Evolutionary conservation across 2,888 invertebrate species (phyloP), one percentile per base, ranked within the genome.

Genomic region (Melitaea athalia): DNA sequence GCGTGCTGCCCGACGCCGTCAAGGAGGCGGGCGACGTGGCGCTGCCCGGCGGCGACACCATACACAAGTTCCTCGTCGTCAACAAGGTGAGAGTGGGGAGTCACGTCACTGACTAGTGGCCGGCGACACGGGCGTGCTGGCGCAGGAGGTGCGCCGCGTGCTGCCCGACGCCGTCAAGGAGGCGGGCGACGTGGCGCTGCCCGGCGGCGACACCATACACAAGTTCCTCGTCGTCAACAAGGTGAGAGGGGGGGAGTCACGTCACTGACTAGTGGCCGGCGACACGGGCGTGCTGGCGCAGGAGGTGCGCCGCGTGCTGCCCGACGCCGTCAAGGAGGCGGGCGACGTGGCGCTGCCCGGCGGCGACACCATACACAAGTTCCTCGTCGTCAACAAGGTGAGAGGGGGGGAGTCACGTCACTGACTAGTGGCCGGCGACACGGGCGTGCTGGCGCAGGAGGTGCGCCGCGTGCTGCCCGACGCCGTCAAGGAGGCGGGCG

Each of bases 171-270:
- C 99, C 0, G 99, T 99, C 0, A 95, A 96, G 79, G 97, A 98
- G 72, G 97, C 98, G 0, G 99, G 99, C 0, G 98, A 98, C 84
- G 95, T 99, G 69, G 94, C 96, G 0, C 92, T 99, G 70, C 95
- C 97, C 0, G 96, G 96, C 81, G 99, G 99, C 10, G 95, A 96
- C 75, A 95, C 96, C 17, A 98, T 99, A 79, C 96, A 97, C 77
- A 98, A 98, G 87, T 98, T 99, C 85, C 93, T 99, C 63, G 97
- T 99, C 55, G 99, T 99, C n/a, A 99, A 99, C 85, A 99, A 99
- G 95, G 97, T 97, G 38, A 38, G 24, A n/a, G 24, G 24, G 3
- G 24, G 24, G 24, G 24, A 24, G n/a, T n/a, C n/a, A n/a, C n/a
- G n/a, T 24, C 24, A 24, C 24, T 24, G n/a, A n/a, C n/a, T n/a